Percentiles rank a stretch among this genome's conserved stretches.
Conservation (phyloP, 2,113 vertebrate species). For the Spizaetus ornatus region DNA sequence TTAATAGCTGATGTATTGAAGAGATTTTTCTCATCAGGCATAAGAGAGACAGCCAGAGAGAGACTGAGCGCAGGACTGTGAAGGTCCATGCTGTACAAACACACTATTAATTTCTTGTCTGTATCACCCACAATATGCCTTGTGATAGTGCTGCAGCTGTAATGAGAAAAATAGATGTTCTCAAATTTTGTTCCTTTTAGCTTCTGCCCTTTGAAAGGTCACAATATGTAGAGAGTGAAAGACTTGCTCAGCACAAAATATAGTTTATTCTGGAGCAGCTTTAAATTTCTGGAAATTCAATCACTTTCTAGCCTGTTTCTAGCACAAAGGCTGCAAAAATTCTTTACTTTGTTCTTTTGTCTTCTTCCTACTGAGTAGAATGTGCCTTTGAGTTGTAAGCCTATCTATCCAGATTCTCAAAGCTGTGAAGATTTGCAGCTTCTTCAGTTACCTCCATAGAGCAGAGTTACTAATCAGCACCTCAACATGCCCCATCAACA, state of each 20-base stretch:
- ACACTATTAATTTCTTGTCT: slow-evolving; percentile 53
- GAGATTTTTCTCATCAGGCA: not conserved
- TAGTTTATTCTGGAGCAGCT: not conserved
- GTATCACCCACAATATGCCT: not conserved
- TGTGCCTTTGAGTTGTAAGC: not conserved
- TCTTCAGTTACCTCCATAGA: not conserved
- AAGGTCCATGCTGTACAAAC: slow-evolving; percentile 9
- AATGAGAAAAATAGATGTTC: slow-evolving; percentile 48
- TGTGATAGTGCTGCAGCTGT: slow-evolving; percentile 5
- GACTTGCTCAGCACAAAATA: not conserved
- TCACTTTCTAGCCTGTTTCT: not conserved
- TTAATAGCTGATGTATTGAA: slow-evolving; percentile 41
- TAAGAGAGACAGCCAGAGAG: not conserved
- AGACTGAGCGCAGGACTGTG: not conserved
- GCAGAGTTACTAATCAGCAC: not conserved
- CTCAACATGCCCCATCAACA: not conserved
- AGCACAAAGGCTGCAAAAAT: not conserved
- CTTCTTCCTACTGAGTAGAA: not conserved
- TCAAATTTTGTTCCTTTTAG: slow-evolving; percentile 33
- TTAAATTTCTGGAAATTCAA: not conserved
- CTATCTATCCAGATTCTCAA: not conserved
- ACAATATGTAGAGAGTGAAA: not conserved
- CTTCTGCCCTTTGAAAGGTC: slow-evolving; percentile 17
- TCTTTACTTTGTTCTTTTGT: not conserved
- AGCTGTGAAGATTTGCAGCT: not conserved